Base-by-base conservation (phyloP, 2,113 vertebrate species). In the Melanostigma gelatinosum region DNA sequence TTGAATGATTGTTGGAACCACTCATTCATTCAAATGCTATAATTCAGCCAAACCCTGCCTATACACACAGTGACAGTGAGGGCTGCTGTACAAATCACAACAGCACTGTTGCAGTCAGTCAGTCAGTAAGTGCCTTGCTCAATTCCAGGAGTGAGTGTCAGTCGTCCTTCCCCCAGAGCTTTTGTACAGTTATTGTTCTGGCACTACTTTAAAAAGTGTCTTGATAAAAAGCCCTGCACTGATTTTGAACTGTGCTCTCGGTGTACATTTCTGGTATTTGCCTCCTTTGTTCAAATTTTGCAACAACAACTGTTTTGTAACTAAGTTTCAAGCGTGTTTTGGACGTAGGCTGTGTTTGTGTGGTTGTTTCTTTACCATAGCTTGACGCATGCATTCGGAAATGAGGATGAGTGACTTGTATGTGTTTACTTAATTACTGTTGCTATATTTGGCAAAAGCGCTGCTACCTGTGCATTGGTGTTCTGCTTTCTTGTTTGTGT, bases 401-500 rank as follows among this genome's bases (percentile, higher is more conserved):
- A 72, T 34, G 0, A 69, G 3, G 16, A 11, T 18, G 9, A 18
- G 36, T 63, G 20, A 36, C 16, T 65, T 66, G 42, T 44, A 12
- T 15, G 4, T 77, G 40, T 54, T 2, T 62, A 2, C 11, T 22
- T 13, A 44, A 8, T 55, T 36, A 18, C 36, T 40, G 8, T n/a
- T 18, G 16, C n/a, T 44, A 5, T 29, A 1, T 40, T 36, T 42
- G 15, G 36, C 20, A 5, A 8, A 55, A 18, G 20, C 20, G 13
- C 44, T 68, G 3, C 27, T 44, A 0, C 36, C 1, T 66, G 15
- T 42, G 24, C 55, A 58, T 58, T 69, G 29, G 0, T 34, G 2
- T 48, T 57, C 24, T 9, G n/a, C 11, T 29, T 50, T 54, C 32
- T 62, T 24, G 13, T 27, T 1, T 82, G 60, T 84, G 65, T n/a